Conservation (phyloP, 2,113 vertebrate genomes). For the Dryoscopus gambensis region DNA sequence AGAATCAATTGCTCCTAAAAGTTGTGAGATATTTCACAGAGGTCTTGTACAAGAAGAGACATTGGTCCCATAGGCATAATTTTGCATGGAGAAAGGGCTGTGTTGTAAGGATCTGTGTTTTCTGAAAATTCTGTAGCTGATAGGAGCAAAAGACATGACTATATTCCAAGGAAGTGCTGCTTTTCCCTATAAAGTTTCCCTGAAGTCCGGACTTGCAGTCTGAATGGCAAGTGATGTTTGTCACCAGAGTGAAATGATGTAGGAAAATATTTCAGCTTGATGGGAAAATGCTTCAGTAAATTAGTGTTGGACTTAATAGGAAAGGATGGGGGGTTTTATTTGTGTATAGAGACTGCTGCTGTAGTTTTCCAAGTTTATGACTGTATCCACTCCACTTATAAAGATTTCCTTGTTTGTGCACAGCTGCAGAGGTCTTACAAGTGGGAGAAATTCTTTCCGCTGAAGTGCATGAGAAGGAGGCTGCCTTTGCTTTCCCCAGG, state of each 20-base stretch:
- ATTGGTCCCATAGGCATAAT: background rate
- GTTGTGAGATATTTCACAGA: background rate
- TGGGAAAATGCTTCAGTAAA: background rate
- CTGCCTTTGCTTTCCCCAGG: background rate
- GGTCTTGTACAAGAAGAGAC: background rate
- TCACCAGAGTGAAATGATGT: background rate
- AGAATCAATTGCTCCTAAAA: background rate
- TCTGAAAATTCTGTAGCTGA: background rate
- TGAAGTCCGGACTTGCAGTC: background rate
- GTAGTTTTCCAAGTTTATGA: slow-evolving; percentile 10
- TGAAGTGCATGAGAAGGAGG: background rate
- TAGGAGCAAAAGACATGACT: background rate
- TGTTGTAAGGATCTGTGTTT: background rate
- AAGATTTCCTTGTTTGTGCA: slow-evolving; percentile 7
- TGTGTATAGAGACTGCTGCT: background rate
- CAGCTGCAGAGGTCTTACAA: background rate
- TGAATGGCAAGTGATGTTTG: background rate
- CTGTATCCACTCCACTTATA: background rate
- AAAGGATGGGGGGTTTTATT: background rate
- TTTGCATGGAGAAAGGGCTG: background rate
- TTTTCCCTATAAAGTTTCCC: background rate
- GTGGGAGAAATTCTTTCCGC: background rate
- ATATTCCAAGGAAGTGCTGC: background rate
- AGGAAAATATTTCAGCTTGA: background rate
- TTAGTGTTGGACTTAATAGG: background rate